Percentiles rank a stretch among this genome's conserved stretches.
Evolutionary conservation across 2,113 vertebrate genomes (phyloP).

Genomic region (Corvus hawaiiensis): DNA sequence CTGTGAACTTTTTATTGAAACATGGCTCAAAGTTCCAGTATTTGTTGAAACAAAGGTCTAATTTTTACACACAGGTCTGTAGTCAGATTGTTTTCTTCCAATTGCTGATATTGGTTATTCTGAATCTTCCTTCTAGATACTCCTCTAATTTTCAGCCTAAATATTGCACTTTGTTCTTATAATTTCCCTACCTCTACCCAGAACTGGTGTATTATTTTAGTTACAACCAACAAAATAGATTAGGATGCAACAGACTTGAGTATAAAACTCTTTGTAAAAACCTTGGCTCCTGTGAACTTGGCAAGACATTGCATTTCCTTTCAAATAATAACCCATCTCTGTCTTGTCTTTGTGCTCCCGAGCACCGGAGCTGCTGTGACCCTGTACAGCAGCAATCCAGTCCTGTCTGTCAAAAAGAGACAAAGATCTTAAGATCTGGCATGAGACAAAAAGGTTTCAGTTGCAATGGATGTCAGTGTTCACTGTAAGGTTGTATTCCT

Average conservation of each 20-base stretch:
- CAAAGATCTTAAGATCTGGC: background rate
- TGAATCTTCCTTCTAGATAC: background rate
- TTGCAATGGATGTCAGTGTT: background rate
- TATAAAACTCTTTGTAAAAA: background rate
- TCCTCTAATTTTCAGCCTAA: background rate
- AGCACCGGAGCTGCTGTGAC: background rate
- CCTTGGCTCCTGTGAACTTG: background rate
- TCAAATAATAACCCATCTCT: background rate
- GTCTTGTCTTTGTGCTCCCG: background rate
- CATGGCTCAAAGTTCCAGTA: background rate
- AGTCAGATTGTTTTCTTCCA: background rate
- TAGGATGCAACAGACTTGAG: background rate
- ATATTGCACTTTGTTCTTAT: background rate
- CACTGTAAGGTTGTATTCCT: background rate
- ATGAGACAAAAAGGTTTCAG: background rate
- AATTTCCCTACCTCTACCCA: background rate
- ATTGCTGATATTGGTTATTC: background rate
- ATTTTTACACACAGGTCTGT: background rate
- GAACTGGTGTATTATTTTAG: background rate
- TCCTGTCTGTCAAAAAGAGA: background rate
- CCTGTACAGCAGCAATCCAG: background rate
- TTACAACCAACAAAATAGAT: background rate
- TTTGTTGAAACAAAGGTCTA: background rate
- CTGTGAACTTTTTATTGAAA: background rate
- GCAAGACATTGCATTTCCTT: background rate